Evolutionary conservation across 2,113 vertebrate species (phyloP).

Genomic region (Naja naja): DNA sequence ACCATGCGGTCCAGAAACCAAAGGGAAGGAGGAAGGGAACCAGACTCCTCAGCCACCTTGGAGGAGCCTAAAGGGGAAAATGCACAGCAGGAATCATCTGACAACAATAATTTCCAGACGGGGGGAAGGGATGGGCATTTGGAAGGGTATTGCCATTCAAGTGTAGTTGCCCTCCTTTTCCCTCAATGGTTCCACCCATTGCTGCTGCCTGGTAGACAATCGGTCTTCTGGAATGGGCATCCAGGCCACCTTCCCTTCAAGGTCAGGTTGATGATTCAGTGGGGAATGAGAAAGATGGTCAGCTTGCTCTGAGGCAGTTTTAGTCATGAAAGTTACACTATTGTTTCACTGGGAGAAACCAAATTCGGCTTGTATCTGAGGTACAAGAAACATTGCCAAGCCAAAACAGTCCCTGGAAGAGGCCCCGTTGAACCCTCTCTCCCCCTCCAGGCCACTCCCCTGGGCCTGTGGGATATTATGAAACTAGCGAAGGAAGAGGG

Average conservation of each 20-base stretch:
- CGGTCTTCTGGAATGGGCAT: background rate
- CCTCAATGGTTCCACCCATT: background rate
- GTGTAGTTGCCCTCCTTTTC: background rate
- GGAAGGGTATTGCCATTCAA: background rate
- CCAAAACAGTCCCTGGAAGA: background rate
- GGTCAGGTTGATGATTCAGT: background rate
- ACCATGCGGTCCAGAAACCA: background rate
- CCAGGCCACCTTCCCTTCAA: no score
- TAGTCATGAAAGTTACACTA: background rate
- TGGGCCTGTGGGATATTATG: conserved; percentile 18
- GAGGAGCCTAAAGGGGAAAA: background rate
- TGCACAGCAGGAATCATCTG: background rate
- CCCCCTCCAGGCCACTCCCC: background rate
- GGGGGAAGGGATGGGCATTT: background rate
- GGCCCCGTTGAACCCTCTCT: background rate
- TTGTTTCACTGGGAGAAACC: background rate
- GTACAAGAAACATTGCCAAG: background rate
- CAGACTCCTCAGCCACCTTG: no score
- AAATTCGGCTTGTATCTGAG: background rate
- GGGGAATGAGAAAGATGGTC: background rate
- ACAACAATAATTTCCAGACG: background rate
- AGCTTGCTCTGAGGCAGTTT: background rate
- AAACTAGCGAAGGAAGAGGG: background rate
- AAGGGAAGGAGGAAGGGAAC: no score
- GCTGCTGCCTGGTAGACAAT: background rate